These are phyloP conservation scores for Anarrhichthys ocellatus DNA, from an alignment of 2,113 vertebrate genomes.

Conservation along the genomic window DNA sequence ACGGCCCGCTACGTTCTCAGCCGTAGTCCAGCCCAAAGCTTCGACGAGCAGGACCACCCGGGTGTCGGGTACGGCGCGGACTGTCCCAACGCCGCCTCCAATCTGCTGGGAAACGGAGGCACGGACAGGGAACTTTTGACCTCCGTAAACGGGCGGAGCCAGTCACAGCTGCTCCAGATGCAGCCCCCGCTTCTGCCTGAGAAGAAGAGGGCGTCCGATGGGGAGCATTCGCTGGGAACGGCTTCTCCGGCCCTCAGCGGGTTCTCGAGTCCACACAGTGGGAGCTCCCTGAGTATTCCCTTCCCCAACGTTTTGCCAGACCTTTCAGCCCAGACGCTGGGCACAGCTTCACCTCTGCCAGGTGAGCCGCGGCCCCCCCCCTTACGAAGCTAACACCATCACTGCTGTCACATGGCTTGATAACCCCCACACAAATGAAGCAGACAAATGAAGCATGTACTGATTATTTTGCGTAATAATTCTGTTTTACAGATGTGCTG, in stretches of 20 bases:
- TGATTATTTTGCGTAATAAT: background rate
- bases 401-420: background rate
- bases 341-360: constrained; percentile 79
- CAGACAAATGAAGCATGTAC: background rate
- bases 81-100: constrained; percentile 55
- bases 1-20: constrained; percentile 69
- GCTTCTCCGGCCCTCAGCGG: constrained; percentile 90
- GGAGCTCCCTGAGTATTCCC: constrained; percentile 92
- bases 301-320: constrained; percentile 92
- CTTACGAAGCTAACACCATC: background rate
- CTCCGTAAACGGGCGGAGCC: constrained; percentile 68
- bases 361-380: constrained; percentile 75
- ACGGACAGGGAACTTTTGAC: constrained; percentile 77
- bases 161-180: constrained; percentile 53
- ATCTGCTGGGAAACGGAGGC: constrained; percentile 72
- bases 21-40: constrained; percentile 58
- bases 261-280: constrained; percentile 94
- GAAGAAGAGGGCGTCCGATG: constrained; percentile 90
- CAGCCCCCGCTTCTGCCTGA: constrained; percentile 88
- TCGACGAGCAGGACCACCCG: constrained; percentile 74
- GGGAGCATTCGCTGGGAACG: constrained; percentile 88
- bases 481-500: constrained; percentile 83
- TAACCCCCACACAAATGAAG: background rate
- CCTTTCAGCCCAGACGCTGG: constrained; percentile 81
- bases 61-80: constrained; percentile 45